Conservation (phyloP, 2,888 invertebrate genomes). For the Phrixothrix hirtus region DNA sequence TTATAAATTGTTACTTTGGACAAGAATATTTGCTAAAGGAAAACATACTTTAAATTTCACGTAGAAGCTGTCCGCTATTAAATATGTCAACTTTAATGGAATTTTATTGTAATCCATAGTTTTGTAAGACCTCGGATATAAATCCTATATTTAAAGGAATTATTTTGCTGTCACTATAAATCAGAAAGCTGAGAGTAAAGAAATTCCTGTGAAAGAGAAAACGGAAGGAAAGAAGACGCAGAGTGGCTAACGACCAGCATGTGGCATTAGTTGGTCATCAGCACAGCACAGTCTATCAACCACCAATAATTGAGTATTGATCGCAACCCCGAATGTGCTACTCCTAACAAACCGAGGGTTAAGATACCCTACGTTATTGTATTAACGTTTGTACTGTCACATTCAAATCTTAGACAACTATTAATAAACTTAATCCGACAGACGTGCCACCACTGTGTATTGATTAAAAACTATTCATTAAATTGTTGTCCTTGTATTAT, state of each 20-base stretch:
- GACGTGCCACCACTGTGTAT: not conserved
- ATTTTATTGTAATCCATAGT: conserved; percentile 16
- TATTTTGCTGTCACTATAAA: conserved; percentile 30
- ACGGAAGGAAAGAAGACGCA: conserved; percentile 38
- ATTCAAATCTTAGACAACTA: conserved; percentile 23
- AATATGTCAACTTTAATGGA: conserved; percentile 15
- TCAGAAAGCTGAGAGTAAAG: conserved; percentile 28
- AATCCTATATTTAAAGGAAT: conserved; percentile 29
- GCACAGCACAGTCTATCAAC: conserved; percentile 54
- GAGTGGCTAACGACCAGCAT: conserved; percentile 53
- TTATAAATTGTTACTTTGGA: too few relatives aligned
- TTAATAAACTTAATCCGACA: conserved; percentile 5
- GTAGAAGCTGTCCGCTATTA: too few relatives aligned
- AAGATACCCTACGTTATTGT: conserved; percentile 37
- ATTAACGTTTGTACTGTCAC: conserved; percentile 40
- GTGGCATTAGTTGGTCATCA: conserved; percentile 55
- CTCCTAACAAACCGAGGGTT: conserved; percentile 29
- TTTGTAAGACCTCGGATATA: conserved; percentile 16
- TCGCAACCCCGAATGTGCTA: conserved; percentile 49
- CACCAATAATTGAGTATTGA: conserved; percentile 58
- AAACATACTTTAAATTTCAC: too few relatives aligned
- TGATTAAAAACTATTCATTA: not conserved
- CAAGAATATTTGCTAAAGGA: too few relatives aligned
- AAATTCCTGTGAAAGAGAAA: conserved; percentile 30
- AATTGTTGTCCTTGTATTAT: too few relatives aligned